Conservation (phyloP, 2,797 vertebrate species). For the Lates japonicus region DNA sequence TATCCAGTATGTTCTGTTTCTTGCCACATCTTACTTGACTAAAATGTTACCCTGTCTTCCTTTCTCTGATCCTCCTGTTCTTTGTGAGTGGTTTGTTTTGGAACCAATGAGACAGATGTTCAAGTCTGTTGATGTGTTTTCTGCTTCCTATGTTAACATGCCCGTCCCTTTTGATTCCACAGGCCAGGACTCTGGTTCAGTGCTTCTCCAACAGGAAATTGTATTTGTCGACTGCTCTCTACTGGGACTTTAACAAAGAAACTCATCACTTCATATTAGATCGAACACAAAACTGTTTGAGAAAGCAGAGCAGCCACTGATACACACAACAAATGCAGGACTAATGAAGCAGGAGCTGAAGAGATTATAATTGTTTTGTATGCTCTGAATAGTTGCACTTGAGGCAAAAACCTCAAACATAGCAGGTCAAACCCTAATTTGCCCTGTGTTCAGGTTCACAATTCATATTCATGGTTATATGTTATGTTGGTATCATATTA, state of each 20-base stretch:
- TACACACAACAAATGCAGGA: neutral
- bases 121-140: conserved; percentile 45
- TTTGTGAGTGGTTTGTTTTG: conserved; percentile 37
- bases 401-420: neutral
- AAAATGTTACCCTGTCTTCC: conserved; percentile 16
- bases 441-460: neutral
- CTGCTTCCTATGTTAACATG: conserved; percentile 11
- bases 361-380: neutral
- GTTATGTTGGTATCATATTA: conserved; percentile 1
- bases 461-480: neutral
- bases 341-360: neutral
- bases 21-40: conserved; percentile 21
- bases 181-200: neutral
- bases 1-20: neutral
- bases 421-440: neutral
- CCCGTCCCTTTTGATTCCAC: neutral
- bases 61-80: conserved; percentile 5
- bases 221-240: neutral
- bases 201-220: neutral
- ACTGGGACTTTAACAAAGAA: neutral
- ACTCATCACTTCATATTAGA: neutral
- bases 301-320: neutral
- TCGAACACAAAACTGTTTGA: neutral
- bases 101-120: conserved; percentile 35
- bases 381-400: neutral